Evolutionary conservation across 2,888 invertebrate species (phyloP).

Genomic region (Pseudolycoriella hygida): DNA sequence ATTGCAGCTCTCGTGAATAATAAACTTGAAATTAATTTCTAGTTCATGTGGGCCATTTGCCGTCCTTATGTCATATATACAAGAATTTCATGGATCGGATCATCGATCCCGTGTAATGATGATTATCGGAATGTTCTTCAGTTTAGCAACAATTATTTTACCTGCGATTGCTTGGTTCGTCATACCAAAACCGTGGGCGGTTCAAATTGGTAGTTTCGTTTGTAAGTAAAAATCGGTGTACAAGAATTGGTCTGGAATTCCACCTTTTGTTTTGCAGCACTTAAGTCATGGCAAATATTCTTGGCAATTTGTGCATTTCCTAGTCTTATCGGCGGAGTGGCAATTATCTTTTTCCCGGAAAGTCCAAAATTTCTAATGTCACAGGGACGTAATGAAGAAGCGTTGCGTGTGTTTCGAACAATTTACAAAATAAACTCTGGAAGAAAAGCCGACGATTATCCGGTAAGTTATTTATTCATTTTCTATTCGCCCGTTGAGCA

Average conservation of each 20-base stretch:
- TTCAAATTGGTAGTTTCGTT: background rate
- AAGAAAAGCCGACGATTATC: conserved; percentile 38
- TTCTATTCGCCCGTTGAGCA: background rate
- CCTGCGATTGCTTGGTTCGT: conserved; percentile 55
- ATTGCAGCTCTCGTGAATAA: background rate
- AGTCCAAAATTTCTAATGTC: conserved; percentile 66
- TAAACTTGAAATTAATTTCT: background rate
- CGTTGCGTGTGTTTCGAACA: conserved; percentile 39
- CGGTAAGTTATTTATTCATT: conserved; percentile 32
- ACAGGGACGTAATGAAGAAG: conserved; percentile 44
- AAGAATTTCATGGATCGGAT: conserved; percentile 51
- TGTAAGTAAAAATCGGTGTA: background rate
- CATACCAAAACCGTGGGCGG: conserved; percentile 38
- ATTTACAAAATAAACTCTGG: conserved; percentile 52
- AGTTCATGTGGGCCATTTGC: conserved; percentile 57
- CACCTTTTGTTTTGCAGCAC: conserved; percentile 18
- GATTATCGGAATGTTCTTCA: conserved; percentile 46
- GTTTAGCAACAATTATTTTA: conserved; percentile 41
- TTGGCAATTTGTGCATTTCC: conserved; percentile 39
- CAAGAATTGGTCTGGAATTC: background rate
- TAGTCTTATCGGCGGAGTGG: conserved; percentile 43
- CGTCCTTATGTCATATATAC: conserved; percentile 49
- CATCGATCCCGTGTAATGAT: conserved; percentile 46
- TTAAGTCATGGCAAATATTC: conserved; percentile 45
- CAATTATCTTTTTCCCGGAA: conserved; percentile 46